These are phyloP conservation scores for Hippopotamyrus pictus DNA, from an alignment of 2,797 vertebrate species.

Conservation along the genomic window DNA sequence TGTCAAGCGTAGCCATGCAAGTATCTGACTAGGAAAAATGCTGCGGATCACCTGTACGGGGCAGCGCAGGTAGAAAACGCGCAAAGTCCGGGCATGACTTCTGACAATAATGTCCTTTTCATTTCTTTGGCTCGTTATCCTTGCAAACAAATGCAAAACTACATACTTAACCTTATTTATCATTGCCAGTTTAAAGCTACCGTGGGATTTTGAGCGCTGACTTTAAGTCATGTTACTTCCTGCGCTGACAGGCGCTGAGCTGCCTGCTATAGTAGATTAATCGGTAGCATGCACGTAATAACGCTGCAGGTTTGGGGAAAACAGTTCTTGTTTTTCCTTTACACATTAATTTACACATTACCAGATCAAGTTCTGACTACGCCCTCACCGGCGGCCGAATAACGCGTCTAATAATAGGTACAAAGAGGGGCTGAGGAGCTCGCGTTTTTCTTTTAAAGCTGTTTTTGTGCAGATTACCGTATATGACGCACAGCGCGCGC, in stretches of 20 bases:
- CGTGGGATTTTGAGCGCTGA: neutral
- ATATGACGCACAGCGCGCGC: neutral
- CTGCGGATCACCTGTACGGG: neutral
- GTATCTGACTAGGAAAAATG: neutral
- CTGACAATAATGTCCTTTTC: neutral
- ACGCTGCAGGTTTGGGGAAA: neutral
- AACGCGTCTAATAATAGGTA: neutral
- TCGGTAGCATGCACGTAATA: neutral
- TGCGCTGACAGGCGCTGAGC: neutral
- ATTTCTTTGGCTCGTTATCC: neutral
- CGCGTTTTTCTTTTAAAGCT: neutral
- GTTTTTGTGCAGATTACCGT: neutral
- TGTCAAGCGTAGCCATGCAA: neutral
- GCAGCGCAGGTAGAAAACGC: neutral
- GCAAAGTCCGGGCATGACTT: too few relatives aligned
- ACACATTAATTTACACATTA: neutral
- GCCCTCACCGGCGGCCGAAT: neutral
- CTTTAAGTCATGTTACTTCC: neutral
- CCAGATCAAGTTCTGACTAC: neutral
- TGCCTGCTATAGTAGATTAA: neutral
- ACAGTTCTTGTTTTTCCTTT: neutral
- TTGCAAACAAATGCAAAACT: neutral
- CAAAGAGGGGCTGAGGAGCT: neutral
- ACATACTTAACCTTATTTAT: neutral
- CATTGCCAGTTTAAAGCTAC: neutral